Evolutionary conservation across 2,888 invertebrate genomes (phyloP), one percentile per base, ranked within the genome.

Genomic region (Diarsia rubi): DNA sequence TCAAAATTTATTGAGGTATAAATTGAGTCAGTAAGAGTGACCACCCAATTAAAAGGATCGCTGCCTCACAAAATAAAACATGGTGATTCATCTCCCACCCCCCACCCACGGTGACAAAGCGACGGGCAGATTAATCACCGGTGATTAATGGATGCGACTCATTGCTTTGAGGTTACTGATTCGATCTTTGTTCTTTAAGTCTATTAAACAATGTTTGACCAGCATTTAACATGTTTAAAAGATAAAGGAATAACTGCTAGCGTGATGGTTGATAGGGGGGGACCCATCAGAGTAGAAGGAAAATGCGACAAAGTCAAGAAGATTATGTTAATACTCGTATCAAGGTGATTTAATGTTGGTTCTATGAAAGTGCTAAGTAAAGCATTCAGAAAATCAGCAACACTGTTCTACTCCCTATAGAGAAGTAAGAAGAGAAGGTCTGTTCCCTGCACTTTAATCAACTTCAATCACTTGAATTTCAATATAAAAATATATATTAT

Each of bases 111-210:
- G 69, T 49, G 49, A 70, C 49, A 69, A 49, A 24, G 24, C 24
- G 69, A 49, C 27, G 69, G 69, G 27, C 24, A 27, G 16, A 57
- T 57, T 57, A 27, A 57, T 57, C 60, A n/a, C 60, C n/a, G 3
- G 12, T 69, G 81, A 80, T 67, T 63, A 75, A 80, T 75, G 63
- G 49, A 63, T 49, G 27, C 6, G n/a, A 4, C 12, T 69, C 60
- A 75, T 72, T 69, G 72, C 57, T 60, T 60, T 42, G 31, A n/a
- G 49, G 49, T 37, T 14, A 11, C 11, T 52, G 24, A 66, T 52
- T 42, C 16, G 52, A 31, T 65, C 31, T 65, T 24, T 31, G 24
- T 27, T 54, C 49, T 42, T n/a, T 72, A 42, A n/a, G 31, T 5
- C 5, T 27, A 21, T 52, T 71, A 5, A 16, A 69, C 11, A 69